Base-by-base conservation (phyloP, 2,797 vertebrate species). In the Spinibarbus caldwelli region DNA sequence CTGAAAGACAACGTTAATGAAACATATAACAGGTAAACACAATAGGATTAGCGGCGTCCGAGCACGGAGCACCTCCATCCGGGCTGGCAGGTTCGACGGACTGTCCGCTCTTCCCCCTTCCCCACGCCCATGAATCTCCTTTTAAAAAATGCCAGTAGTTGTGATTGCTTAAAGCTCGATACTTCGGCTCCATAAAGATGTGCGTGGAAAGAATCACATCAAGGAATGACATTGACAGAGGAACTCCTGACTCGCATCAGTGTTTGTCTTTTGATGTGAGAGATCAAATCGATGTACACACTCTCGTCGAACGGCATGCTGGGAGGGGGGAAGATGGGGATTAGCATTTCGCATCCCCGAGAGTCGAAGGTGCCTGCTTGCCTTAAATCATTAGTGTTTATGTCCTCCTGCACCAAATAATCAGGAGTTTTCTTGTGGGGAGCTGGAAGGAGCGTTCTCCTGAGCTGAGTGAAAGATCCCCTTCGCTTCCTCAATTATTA, bases 231-330 rank as follows among this genome's bases (percentile, higher is more conserved):
- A 99, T 98, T 99, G 98, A 99, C 97, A 97, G 96, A 97, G 95
- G 97, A 99, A 98, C 96, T 99, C 97, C 98, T 99, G 98, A 99
- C 97, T 99, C 95, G 97, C 97, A 96, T 96, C 96, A 95, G 96
- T 97, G 97, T 98, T 99, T 98, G 97, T 98, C 98, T 99, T 99
- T 98, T 97, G 97, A 99, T 97, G 97, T 97, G 97, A 96, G 97
- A 97, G 97, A 99, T 97, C 97, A 98, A 98, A 99, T 99, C 97
- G 96, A 99, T 99, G 97, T 96, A 96, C 96, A 94, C 94, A 94
- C 96, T 95, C 95, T 96, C 95, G 95, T 94, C 93, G 94, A 96
- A 97, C 96, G 95, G 96, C 94, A 96, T 93, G 96, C 90, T 79
- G 89, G 78, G 66, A 62, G 29, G 82, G 43, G 10, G 41, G 93